Conservation (phyloP, 1,140 invertebrate genomes). For the Liolophura sinensis region DNA sequence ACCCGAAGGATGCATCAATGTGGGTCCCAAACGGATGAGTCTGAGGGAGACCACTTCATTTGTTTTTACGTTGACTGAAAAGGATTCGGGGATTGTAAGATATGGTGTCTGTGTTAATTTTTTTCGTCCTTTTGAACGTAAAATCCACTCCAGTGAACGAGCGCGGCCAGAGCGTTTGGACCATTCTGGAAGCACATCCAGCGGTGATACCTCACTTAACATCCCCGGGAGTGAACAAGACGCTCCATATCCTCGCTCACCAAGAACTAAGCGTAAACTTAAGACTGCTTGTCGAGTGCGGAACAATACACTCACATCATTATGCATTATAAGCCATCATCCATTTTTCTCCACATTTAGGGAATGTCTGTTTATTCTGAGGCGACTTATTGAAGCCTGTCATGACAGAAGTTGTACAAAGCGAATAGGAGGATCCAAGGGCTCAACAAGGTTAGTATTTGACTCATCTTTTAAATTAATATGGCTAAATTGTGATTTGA, state of each 20-base stretch:
- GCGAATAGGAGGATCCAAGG: constrained; percentile 85
- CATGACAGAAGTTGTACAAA: constrained; percentile 89
- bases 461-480: not conserved
- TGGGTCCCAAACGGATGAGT: constrained; percentile 76
- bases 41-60: constrained; percentile 90
- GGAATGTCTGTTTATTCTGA: constrained; percentile 93
- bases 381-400: constrained; percentile 94
- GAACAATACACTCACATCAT: constrained; percentile 85
- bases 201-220: constrained; percentile 9
- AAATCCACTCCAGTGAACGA: constrained; percentile 34
- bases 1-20: constrained; percentile 94
- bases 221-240: constrained; percentile 7
- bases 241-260: constrained; percentile 25
- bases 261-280: constrained; percentile 41
- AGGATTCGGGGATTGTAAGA: constrained; percentile 87
- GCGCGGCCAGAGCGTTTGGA: constrained; percentile 6
- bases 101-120: constrained; percentile 97
- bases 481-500: not conserved
- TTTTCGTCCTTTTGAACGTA: constrained; percentile 79
- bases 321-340: constrained; percentile 98
- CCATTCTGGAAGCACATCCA: constrained; percentile 2
- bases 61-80: constrained; percentile 98
- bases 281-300: constrained; percentile 46
- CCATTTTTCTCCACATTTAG: constrained; percentile 98
- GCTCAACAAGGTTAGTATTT: constrained; percentile 73